A percentile compares a stretch with the other conserved stretches of the same genome.
Conservation (phyloP, 1,140 invertebrate species). For the Stegodyphus mimosarum region DNA sequence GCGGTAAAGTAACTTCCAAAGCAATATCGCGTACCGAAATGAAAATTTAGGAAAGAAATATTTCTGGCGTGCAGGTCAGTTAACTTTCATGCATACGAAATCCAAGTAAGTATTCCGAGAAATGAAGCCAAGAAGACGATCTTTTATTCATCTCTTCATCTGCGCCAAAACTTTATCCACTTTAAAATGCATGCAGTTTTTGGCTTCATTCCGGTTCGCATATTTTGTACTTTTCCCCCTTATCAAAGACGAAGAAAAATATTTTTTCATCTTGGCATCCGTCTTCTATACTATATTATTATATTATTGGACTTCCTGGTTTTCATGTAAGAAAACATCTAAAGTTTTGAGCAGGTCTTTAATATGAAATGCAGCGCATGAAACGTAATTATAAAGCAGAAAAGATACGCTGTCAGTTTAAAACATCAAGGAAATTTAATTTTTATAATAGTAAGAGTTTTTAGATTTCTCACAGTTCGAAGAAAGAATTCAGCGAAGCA, state of each 20-base stretch:
- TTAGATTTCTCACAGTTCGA: no score
- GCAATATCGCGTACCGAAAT: conserved; percentile 52
- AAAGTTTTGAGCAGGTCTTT: no score
- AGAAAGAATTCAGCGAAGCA: no score
- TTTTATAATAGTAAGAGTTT: no score
- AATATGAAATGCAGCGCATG: no score
- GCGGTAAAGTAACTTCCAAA: conserved; percentile 5
- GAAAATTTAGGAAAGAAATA: conserved; percentile 55
- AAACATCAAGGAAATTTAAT: no score
- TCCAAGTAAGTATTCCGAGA: not conserved
- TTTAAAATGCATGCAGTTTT: conserved; percentile 53
- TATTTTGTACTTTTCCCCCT: conserved; percentile 24
- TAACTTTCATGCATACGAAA: conserved; percentile 57
- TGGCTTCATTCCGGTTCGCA: conserved; percentile 8
- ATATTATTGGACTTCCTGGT: no score
- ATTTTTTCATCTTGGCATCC: not conserved
- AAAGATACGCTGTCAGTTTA: no score
- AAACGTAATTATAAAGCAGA: no score
- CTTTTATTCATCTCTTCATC: conserved; percentile 56
- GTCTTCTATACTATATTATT: not conserved
- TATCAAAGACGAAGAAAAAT: not conserved
- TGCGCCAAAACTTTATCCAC: conserved; percentile 56
- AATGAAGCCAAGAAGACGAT: conserved; percentile 50
- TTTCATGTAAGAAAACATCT: no score
- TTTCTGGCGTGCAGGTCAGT: conserved; percentile 40